Base-by-base conservation (phyloP, 2,888 invertebrate species). In the Auanema freiburgensis region DNA sequence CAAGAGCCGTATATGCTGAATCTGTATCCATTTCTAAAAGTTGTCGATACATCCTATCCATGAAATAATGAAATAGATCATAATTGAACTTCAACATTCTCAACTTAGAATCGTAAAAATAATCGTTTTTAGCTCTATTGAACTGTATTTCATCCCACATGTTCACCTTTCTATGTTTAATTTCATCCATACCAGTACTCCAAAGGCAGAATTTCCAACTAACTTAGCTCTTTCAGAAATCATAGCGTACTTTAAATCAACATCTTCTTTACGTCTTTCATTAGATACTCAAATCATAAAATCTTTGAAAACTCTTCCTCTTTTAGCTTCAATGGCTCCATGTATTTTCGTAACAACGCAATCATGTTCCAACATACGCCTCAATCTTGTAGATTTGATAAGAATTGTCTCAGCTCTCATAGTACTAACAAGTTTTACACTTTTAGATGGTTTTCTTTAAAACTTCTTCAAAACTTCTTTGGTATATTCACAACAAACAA, bases 101-200 rank as follows among this genome's bases (percentile, higher is more conserved):
- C 46, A 65, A 61, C 46, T 65, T 65, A 24, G 65, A 65, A 61
- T 65, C n/a, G n/a, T n/a, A n/a, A n/a, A n/a, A n/a, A n/a, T n/a
- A n/a, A n/a, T n/a, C n/a, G n/a, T n/a, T n/a, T n/a, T n/a, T n/a
- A n/a, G n/a, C n/a, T n/a, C n/a, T n/a, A n/a, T n/a, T n/a, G n/a
- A n/a, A n/a, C n/a, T n/a, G n/a, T n/a, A n/a, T n/a, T n/a, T n/a
- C n/a, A n/a, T n/a, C n/a, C n/a, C n/a, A n/a, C n/a, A n/a, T n/a
- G n/a, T n/a, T n/a, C n/a, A n/a, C n/a, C n/a, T n/a, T n/a, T n/a
- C n/a, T n/a, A n/a, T n/a, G n/a, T n/a, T n/a, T n/a, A n/a, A n/a
- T n/a, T n/a, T n/a, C n/a, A n/a, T n/a, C n/a, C n/a, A n/a, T n/a
- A n/a, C 65, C 65, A 52, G 60, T 65, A 53, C 54, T 23, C 65